phyloP scores from a whole-genome alignment of 2,113 vertebrate genomes.

The Pollachius pollachius region DNA sequence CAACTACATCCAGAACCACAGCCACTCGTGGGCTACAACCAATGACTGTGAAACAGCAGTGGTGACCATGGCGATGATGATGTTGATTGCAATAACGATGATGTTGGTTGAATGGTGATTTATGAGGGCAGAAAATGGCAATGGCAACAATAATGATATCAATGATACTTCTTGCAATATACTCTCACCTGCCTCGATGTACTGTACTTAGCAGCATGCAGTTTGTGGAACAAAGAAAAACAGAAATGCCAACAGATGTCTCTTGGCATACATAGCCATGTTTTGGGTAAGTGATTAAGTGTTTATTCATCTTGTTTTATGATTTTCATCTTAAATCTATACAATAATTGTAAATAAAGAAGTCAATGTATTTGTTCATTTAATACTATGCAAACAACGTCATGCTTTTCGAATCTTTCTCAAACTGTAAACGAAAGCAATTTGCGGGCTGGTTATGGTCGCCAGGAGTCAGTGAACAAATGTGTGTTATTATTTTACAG shows the following conservation, averaged over 20 bases:
- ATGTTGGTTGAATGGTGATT: not conserved
- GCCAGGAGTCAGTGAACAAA: conserved; percentile 79
- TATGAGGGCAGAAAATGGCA: conserved; percentile 12
- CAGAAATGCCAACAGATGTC: conserved; percentile 82
- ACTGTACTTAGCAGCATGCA: conserved; percentile 99
- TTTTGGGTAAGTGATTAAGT: conserved; percentile 94
- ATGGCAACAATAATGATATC: conserved; percentile 26
- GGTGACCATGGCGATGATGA: conserved; percentile 20
- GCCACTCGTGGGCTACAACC: conserved; percentile 60
- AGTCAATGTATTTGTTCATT: conserved; percentile 98
- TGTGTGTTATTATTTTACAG: conserved; percentile 89
- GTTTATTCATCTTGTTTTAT: conserved; percentile 98
- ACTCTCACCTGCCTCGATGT: conserved; percentile 88
- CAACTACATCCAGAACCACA: conserved; percentile 76
- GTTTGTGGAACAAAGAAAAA: conserved; percentile 87
- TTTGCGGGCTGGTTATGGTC: conserved; percentile 93
- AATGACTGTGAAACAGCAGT: conserved; percentile 45
- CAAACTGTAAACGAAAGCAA: conserved; percentile 81
- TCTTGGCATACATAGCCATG: conserved; percentile 88
- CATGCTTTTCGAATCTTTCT: conserved; percentile 94
- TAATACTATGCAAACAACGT: conserved; percentile 99
- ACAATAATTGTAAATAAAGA: conserved; percentile 99
- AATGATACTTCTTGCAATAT: conserved; percentile 85
- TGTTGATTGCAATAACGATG: conserved; percentile 3
- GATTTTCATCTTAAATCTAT: conserved; percentile 97